Evolutionary conservation across 2,113 vertebrate species (phyloP), one percentile per base, ranked within the genome.

Genomic region (Eidolon helvum): DNA sequence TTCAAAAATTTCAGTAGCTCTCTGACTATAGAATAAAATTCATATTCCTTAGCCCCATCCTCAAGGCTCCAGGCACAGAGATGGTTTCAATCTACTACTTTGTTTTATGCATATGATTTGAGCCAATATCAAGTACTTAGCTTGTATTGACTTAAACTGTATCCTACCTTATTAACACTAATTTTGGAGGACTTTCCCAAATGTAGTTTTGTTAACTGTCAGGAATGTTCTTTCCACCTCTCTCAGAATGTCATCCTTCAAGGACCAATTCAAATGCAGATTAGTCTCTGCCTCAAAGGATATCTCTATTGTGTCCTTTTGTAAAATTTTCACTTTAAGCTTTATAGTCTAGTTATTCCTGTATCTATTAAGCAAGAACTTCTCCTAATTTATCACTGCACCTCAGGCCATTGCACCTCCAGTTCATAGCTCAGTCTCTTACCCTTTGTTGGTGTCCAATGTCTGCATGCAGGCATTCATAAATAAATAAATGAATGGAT

Each of bases 181-280:
- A 82, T 30, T 38, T 35, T 77, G 61, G 45, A 87, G 69, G 48
- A 11, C 30, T 75, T 85, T 75, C 43, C 79, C 50, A 53, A 86
- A 79, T 84, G 33, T 59, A 35, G 5, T 88, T 96, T 95, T 87
- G 28, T 78, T 88, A 91, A 84, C 43, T 79, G 9, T 91, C 50
- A 88, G 26, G 77, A 74, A 84, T 79, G 40, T 21, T 93, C 43
- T 78, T 66, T 43, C 59, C 4, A 55, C 14, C 48, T 28, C 40
- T 68, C 24, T 87, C 26, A 84, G 35, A 89, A 24, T 65, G 33
- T 77, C 48, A 38, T 75, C 45, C 59, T 89, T 95, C 10, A 74
- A 85, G 16, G 30, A 2, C 21, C 43, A 83, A 22, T 43, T 91
- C 40, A 79, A 96, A 91, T 63, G 50, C 33, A 87, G 69, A 55